phyloP scores from a whole-genome alignment of 2,888 invertebrate species.

The Epinotia demarniana region DNA sequence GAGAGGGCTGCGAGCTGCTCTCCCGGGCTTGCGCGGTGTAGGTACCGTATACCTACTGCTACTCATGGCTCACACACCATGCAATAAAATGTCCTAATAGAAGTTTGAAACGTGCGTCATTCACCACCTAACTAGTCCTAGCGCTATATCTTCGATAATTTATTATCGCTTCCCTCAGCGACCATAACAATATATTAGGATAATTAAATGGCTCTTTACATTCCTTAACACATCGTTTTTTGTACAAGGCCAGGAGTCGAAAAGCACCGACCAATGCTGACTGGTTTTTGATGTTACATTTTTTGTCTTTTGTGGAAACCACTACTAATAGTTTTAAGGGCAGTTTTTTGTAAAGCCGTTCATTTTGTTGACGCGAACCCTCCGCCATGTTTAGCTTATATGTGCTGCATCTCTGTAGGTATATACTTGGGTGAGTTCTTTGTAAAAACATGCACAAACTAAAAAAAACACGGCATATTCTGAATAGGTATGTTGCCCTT shows the following conservation, averaged over 20 bases:
- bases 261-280: constrained; percentile 82
- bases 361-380: constrained; percentile 75
- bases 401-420: constrained; percentile 38
- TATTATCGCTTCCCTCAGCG: constrained; percentile 79
- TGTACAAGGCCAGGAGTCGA: constrained; percentile 77
- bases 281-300: constrained; percentile 79
- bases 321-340: constrained; percentile 81
- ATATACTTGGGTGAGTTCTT: constrained; percentile 48
- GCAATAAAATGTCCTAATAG: constrained; percentile 46
- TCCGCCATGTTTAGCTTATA: constrained; percentile 50
- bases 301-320: constrained; percentile 79
- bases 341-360: constrained; percentile 75
- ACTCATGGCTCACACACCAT: constrained; percentile 40
- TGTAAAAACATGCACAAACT: constrained; percentile 48
- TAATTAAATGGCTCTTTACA: constrained; percentile 85
- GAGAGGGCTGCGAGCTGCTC: constrained; percentile 55
- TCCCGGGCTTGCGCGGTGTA: constrained; percentile 25
- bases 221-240: constrained; percentile 84
- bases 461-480: not conserved
- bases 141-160: constrained; percentile 71
- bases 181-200: constrained; percentile 84
- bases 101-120: constrained; percentile 57
- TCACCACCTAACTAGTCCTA: constrained; percentile 73
- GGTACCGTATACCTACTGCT: not conserved
- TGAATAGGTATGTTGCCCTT: not conserved